Evolutionary conservation across 2,113 vertebrate species (phyloP).

Genomic region (Fregetta grallaria): DNA sequence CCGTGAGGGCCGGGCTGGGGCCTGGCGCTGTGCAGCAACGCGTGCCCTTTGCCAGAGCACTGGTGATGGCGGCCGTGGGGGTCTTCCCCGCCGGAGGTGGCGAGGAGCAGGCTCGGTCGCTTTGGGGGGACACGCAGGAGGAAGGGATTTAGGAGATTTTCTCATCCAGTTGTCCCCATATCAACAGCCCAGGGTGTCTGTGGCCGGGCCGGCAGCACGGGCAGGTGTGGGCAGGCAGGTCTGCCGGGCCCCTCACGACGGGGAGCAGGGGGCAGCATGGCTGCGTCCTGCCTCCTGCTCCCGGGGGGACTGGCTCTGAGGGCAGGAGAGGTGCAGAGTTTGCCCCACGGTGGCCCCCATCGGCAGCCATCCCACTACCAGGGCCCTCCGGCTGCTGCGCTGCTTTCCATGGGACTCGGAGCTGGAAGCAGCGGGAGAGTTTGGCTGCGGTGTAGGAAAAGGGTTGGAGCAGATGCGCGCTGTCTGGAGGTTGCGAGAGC

Average conservation of each 20-base stretch:
- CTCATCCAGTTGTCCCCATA: fast-evolving
- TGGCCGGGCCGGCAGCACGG: fast-evolving
- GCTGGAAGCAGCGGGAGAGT: background rate
- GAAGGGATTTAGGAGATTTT: background rate
- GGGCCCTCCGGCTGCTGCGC: background rate
- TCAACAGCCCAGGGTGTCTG: background rate
- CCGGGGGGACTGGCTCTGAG: fast-evolving
- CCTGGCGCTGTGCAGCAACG: background rate
- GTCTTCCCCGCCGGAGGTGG: background rate
- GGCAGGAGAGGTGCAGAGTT: background rate
- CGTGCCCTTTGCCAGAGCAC: fast-evolving
- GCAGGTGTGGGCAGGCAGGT: background rate
- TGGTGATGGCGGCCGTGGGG: background rate
- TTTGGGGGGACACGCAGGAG: background rate
- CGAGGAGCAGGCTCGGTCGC: fast-evolving
- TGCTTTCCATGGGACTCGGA: background rate
- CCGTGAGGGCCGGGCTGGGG: fast-evolving
- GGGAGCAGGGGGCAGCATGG: background rate
- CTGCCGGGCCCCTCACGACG: fast-evolving
- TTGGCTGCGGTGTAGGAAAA: background rate
- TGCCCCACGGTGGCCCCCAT: fast-evolving
- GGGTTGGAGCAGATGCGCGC: background rate
- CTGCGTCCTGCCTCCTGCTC: background rate
- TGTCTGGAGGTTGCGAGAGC: background rate
- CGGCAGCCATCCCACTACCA: fast-evolving